Percentiles rank a stretch among this genome's conserved stretches.
These are phyloP conservation scores for Tretioscincus oriximinensis DNA, from an alignment of 2,113 vertebrate genomes.

Conservation along the genomic window DNA sequence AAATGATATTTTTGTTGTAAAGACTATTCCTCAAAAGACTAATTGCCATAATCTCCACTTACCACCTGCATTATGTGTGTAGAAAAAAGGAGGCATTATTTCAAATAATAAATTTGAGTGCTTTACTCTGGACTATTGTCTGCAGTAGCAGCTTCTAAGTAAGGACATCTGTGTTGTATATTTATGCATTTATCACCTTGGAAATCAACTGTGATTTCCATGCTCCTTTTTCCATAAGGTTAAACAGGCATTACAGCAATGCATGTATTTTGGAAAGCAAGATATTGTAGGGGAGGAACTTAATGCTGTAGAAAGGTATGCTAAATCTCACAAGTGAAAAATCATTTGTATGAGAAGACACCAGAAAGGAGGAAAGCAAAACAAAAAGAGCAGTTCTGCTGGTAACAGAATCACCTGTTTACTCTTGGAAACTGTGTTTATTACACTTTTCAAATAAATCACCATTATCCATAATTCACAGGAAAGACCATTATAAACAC, in stretches of 20 bases:
- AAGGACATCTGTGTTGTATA: neutral
- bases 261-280: neutral
- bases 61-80: neutral
- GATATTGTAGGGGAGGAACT: neutral
- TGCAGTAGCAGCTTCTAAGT: neutral
- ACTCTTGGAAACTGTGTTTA: no score
- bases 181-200: slow-evolving; percentile 9
- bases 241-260: slow-evolving; percentile 12
- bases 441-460: no score
- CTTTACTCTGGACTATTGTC: neutral
- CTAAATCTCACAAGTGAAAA: neutral
- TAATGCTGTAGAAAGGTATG: neutral
- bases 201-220: slow-evolving; percentile 5
- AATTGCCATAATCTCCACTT: slow-evolving; percentile 37
- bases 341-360: neutral
- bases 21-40: slow-evolving; percentile 36
- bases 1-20: slow-evolving; percentile 39
- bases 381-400: no score
- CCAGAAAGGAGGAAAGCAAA: no score
- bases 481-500: no score
- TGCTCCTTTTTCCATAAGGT: neutral
- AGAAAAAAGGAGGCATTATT: slow-evolving; percentile 39
- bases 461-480: no score
- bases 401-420: no score
- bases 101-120: slow-evolving; percentile 30